Percentiles rank a stretch among this genome's conserved stretches.
These are phyloP conservation scores for Delia radicum DNA, from an alignment of 1,140 invertebrate genomes.

Conservation along the genomic window DNA sequence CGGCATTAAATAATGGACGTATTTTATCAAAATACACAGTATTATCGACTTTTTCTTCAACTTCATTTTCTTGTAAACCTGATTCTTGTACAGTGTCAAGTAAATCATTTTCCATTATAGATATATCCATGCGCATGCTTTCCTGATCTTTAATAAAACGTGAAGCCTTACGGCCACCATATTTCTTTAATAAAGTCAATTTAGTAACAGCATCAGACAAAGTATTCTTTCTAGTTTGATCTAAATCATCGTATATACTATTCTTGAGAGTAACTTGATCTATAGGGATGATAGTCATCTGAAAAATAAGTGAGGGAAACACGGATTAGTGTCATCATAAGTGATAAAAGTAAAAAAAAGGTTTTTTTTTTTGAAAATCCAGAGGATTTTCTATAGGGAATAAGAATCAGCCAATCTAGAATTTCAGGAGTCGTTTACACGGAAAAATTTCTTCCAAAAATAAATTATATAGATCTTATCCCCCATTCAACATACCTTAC, in stretches of 20 bases:
- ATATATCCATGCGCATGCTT: slow-evolving; percentile 47
- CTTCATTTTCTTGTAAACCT: slow-evolving; percentile 33
- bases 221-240: slow-evolving; percentile 13
- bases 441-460: no score
- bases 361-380: no score
- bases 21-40: slow-evolving; percentile 32
- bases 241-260: slow-evolving; percentile 38
- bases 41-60: slow-evolving; percentile 33
- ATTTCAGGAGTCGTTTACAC: no score
- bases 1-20: slow-evolving; percentile 42
- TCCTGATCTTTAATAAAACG: slow-evolving; percentile 40
- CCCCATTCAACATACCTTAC: slow-evolving; percentile 29
- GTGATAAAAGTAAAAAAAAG: no score
- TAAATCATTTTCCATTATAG: slow-evolving; percentile 43
- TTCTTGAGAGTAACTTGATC: slow-evolving; percentile 42
- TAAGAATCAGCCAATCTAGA: no score
- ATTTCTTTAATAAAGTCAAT: slow-evolving; percentile 45
- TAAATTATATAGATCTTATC: neutral
- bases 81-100: slow-evolving; percentile 42
- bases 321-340: no score
- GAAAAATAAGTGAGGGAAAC: no score
- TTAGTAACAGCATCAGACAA: slow-evolving; percentile 33
- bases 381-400: no score
- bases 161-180: slow-evolving; percentile 46
- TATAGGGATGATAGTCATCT: slow-evolving; percentile 39